Evolutionary conservation across 2,113 vertebrate genomes (phyloP).

Genomic region (Pongo pygmaeus): DNA sequence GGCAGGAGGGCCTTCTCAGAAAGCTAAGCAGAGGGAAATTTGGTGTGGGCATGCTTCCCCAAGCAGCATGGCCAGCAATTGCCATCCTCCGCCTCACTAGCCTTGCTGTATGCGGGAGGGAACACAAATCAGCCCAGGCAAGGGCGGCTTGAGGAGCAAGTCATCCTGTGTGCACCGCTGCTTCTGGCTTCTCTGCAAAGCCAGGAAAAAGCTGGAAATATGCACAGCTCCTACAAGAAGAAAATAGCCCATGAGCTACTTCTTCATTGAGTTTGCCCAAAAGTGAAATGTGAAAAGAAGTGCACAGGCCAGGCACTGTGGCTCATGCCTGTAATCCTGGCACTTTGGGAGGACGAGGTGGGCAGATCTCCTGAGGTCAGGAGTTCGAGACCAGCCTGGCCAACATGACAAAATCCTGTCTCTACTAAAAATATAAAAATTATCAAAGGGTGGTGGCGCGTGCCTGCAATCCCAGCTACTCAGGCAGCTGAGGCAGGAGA

Average conservation of each 20-base stretch:
- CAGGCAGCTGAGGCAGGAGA: too few relatives aligned
- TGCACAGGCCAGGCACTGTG: background rate
- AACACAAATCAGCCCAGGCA: background rate
- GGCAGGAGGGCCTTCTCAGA: too few relatives aligned
- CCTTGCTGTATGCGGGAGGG: too few relatives aligned
- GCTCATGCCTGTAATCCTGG: too few relatives aligned
- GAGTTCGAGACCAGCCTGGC: too few relatives aligned
- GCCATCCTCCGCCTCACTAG: background rate
- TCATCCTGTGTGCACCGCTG: background rate
- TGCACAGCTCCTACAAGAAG: background rate
- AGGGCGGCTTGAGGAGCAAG: background rate
- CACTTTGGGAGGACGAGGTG: too few relatives aligned
- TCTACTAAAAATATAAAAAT: too few relatives aligned
- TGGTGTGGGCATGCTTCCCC: fast-evolving
- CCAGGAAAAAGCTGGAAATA: background rate
- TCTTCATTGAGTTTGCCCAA: background rate
- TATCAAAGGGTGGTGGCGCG: too few relatives aligned
- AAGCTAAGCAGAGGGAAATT: background rate
- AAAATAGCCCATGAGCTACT: background rate
- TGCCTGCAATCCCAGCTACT: too few relatives aligned
- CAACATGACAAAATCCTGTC: too few relatives aligned
- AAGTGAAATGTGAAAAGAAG: background rate
- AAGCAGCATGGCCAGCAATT: background rate
- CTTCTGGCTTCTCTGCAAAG: background rate
- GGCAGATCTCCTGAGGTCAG: too few relatives aligned